Evolutionary conservation across 2,113 vertebrate genomes (phyloP), one percentile per base, ranked within the genome.

Genomic region (Bostrychus sinensis): DNA sequence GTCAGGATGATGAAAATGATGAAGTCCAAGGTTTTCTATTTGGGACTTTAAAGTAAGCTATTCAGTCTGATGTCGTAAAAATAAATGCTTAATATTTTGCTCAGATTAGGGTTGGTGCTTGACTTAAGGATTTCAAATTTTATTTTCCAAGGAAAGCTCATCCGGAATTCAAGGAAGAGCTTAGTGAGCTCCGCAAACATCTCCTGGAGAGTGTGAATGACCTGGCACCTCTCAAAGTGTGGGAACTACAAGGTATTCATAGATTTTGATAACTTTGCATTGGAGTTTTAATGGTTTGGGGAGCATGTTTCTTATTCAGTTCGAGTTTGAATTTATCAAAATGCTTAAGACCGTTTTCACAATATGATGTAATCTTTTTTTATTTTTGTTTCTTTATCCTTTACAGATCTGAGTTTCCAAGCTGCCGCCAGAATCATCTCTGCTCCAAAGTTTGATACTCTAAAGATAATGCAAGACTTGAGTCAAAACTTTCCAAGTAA

Each of bases 11-110:
- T 1, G 89, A 91, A 1, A 79, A 69, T 51, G 91, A 89, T 71
- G 96, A 99, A 73, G 88, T 98, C 28, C 95, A 98, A 79, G 97
- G 97, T 53, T 98, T 99, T 88, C 75, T 95, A 58, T 99, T 99
- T 89, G 88, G 88, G 38, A 95, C 90, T 56, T 89, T 99, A 72
- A 96, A 93, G 97, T 98, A 86, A 93, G 95, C 14, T 30, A 51
- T 28, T 17, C 48, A 17, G 7, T 17, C 23, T 51, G 25, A 51
- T 28, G 25, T 3, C n/a, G 48, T 12, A 7, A 28, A n/a, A 5
- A 30, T 2, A 51, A 51, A 28, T 55, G 32, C 5, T 20, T 36
- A 7, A 32, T 34, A 19, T 34, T 20, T 34, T 55, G 16, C 53
- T 36, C n/a, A 34, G 11, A 11, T 8, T 63, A 7, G 46, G 43